Evolutionary conservation across 2,888 invertebrate genomes (phyloP).

Genomic region (Amiota communis): DNA sequence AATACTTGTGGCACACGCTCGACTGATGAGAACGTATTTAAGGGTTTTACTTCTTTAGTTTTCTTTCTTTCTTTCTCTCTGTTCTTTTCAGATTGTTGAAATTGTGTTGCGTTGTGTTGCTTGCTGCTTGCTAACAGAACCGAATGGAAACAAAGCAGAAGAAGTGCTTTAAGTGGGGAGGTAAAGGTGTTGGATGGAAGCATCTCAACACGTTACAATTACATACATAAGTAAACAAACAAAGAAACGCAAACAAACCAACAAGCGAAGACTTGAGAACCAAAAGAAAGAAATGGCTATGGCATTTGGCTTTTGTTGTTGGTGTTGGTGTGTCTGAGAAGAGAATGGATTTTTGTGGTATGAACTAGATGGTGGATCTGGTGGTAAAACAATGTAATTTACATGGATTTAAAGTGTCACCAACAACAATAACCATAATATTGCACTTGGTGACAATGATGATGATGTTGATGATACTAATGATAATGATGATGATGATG

Average conservation of each 20-base stretch:
- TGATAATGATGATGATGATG: neutral
- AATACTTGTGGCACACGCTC: slow-evolving; percentile 10
- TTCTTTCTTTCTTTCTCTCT: neutral
- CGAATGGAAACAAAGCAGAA: too few species aligned
- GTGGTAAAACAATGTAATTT: slow-evolving; percentile 15
- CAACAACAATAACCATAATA: neutral
- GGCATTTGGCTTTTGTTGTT: neutral
- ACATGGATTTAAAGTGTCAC: slow-evolving; percentile 18
- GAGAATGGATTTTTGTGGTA: neutral
- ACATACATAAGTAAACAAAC: slow-evolving; percentile 13
- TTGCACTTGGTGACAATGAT: neutral
- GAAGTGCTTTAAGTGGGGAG: neutral
- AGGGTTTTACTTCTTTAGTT: neutral
- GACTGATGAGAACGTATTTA: neutral
- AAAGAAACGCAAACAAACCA: neutral
- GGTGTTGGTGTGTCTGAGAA: neutral
- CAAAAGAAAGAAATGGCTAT: neutral
- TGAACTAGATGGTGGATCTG: neutral
- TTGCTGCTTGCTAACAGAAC: too few species aligned
- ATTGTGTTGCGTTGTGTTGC: neutral
- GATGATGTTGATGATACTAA: neutral
- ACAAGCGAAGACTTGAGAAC: neutral
- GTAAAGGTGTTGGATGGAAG: neutral
- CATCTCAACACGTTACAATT: slow-evolving; percentile 18
- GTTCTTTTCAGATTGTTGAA: slow-evolving; percentile 6